These are phyloP conservation scores for Latrodectus geometricus DNA, from an alignment of 1,140 invertebrate genomes.

Conservation along the genomic window DNA sequence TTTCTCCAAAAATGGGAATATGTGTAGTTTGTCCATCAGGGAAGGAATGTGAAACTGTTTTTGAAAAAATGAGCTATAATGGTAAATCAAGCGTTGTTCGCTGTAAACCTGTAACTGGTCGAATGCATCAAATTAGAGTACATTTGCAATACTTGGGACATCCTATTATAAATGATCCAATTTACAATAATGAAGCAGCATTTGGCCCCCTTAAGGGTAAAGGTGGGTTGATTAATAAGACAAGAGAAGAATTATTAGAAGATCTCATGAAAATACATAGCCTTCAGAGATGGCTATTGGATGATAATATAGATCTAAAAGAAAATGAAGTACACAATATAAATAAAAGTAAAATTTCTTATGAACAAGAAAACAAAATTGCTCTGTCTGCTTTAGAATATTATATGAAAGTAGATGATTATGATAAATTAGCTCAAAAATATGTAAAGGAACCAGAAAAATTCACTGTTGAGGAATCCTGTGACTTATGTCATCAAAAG, in stretches of 20 bases:
- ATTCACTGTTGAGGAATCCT: slow-evolving; percentile 85
- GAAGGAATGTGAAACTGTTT: slow-evolving; percentile 90
- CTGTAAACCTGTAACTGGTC: slow-evolving; percentile 90
- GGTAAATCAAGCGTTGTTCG: slow-evolving; percentile 90
- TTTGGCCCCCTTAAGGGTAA: slow-evolving; percentile 93
- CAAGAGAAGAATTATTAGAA: slow-evolving; percentile 83
- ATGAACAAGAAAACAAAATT: slow-evolving; percentile 26
- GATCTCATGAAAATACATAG: slow-evolving; percentile 92
- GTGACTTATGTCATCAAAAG: slow-evolving; percentile 90
- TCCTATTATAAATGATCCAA: slow-evolving; percentile 95
- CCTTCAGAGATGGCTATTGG: slow-evolving; percentile 86
- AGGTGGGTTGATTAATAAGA: slow-evolving; percentile 90
- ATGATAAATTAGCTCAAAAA: slow-evolving; percentile 37
- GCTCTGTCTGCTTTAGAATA: slow-evolving; percentile 58
- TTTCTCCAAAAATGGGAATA: slow-evolving; percentile 95
- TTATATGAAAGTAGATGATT: slow-evolving; percentile 45
- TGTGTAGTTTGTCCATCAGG: slow-evolving; percentile 88
- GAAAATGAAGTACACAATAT: background rate
- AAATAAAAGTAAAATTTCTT: background rate
- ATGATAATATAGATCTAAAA: background rate
- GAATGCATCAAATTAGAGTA: slow-evolving; percentile 99
- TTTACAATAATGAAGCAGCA: slow-evolving; percentile 85
- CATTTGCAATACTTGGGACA: slow-evolving; percentile 97
- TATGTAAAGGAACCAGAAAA: slow-evolving; percentile 72
- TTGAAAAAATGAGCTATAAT: slow-evolving; percentile 87